phyloP scores from a whole-genome alignment of 2,797 vertebrate genomes.

The Malacoraja senta region DNA sequence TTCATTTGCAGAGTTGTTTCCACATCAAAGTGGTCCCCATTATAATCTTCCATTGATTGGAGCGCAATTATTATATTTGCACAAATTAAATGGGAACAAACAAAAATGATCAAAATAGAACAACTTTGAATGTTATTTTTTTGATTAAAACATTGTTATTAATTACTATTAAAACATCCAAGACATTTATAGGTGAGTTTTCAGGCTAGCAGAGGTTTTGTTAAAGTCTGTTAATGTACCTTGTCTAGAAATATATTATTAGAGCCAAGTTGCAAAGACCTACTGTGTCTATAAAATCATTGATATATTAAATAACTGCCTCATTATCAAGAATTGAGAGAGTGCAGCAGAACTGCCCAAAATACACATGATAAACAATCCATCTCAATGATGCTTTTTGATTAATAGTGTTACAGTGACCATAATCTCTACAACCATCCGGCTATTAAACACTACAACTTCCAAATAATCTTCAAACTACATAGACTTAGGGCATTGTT shows the following conservation, averaged over 20 bases:
- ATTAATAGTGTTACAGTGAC: neutral
- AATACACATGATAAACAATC: neutral
- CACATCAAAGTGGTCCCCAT: neutral
- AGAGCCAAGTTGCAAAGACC: neutral
- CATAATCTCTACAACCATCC: neutral
- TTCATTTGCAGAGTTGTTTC: neutral
- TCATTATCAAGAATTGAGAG: neutral
- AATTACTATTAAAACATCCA: neutral
- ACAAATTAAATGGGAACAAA: neutral
- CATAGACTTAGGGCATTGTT: no score
- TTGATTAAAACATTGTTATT: neutral
- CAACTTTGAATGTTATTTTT: neutral
- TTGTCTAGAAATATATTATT: neutral
- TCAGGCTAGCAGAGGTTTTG: neutral
- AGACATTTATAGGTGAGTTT: neutral
- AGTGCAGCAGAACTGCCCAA: neutral
- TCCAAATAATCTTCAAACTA: no score
- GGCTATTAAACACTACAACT: no score
- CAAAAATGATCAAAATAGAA: conserved; percentile 2
- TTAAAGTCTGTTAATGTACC: neutral
- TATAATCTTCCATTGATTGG: neutral
- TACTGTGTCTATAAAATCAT: neutral
- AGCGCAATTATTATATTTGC: conserved; percentile 11
- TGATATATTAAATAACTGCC: neutral
- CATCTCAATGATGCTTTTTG: neutral